Percentiles rank a stretch among this genome's conserved stretches.
These are phyloP conservation scores for Chlamydotis undulata DNA, from an alignment of 2,113 vertebrate genomes.

Conservation along the genomic window DNA sequence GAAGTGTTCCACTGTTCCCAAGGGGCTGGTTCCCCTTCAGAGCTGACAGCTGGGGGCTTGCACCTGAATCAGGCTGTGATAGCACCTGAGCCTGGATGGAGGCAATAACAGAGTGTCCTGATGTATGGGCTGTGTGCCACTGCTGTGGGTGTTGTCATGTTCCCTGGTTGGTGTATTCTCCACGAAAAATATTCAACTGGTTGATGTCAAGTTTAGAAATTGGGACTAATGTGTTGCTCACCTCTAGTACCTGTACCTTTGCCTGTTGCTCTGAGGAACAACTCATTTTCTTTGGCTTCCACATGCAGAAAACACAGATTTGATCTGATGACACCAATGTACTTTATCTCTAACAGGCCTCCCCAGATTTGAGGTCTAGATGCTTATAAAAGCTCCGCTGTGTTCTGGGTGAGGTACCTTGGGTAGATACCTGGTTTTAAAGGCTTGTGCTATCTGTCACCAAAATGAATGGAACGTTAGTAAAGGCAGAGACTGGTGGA, in stretches of 20 bases:
- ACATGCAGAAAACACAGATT: neutral
- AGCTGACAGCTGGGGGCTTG: neutral
- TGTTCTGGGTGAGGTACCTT: neutral
- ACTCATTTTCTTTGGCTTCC: neutral
- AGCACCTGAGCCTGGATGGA: neutral
- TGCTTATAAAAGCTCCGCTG: neutral
- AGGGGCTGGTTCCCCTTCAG: neutral
- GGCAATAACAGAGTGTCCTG: neutral
- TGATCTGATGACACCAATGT: neutral
- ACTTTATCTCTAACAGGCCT: neutral
- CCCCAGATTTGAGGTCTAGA: neutral
- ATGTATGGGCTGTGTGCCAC: neutral
- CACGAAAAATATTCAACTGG: neutral
- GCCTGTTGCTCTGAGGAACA: neutral
- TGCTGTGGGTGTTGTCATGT: neutral
- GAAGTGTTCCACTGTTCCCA: neutral
- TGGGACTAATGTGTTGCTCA: neutral
- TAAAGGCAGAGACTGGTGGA: neutral
- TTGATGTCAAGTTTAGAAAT: neutral
- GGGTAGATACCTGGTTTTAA: neutral
- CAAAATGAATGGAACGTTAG: neutral
- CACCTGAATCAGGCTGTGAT: neutral
- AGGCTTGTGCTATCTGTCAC: neutral
- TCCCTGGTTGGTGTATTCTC: neutral
- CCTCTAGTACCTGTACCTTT: neutral